A percentile compares a stretch with the other conserved stretches of the same genome.
These are phyloP conservation scores for Pristis pectinata DNA, from an alignment of 2,797 vertebrate species.

Conservation along the genomic window DNA sequence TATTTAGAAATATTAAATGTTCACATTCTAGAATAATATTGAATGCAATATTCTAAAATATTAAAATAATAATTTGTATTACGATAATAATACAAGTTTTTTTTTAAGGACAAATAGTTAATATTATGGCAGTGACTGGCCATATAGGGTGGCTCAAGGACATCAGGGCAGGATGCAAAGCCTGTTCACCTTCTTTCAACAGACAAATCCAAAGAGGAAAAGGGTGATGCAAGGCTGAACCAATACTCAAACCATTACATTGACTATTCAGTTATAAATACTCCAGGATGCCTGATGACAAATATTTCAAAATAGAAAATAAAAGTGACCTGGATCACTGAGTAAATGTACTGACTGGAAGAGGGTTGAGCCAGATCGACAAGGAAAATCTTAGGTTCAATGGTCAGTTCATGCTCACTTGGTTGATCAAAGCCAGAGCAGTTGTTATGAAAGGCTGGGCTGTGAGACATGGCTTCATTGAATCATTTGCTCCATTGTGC, in stretches of 20 bases:
- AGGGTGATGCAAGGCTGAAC: too few relatives aligned
- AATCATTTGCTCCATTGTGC: background rate
- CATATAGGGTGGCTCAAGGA: too few relatives aligned
- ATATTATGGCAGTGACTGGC: background rate
- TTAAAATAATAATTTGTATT: too few relatives aligned
- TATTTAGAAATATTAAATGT: background rate
- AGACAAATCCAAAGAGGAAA: background rate
- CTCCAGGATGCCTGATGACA: background rate
- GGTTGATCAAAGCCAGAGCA: background rate
- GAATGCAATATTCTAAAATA: too few relatives aligned
- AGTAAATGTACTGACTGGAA: background rate
- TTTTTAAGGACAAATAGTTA: background rate
- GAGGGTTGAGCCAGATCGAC: background rate
- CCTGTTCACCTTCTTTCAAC: background rate
- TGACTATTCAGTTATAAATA: background rate
- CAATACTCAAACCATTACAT: background rate
- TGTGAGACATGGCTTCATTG: background rate
- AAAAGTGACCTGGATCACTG: background rate
- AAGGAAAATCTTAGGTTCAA: background rate
- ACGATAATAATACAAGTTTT: too few relatives aligned
- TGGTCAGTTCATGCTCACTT: background rate
- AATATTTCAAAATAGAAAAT: background rate
- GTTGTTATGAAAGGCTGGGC: background rate
- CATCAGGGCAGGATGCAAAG: background rate
- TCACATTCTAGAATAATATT: background rate